Percentiles rank a stretch among this genome's conserved stretches.
These are phyloP conservation scores for Turritopsis rubra DNA, from an alignment of 30 jellyfish, hydroid and myxozoan species.

Conservation along the genomic window DNA sequence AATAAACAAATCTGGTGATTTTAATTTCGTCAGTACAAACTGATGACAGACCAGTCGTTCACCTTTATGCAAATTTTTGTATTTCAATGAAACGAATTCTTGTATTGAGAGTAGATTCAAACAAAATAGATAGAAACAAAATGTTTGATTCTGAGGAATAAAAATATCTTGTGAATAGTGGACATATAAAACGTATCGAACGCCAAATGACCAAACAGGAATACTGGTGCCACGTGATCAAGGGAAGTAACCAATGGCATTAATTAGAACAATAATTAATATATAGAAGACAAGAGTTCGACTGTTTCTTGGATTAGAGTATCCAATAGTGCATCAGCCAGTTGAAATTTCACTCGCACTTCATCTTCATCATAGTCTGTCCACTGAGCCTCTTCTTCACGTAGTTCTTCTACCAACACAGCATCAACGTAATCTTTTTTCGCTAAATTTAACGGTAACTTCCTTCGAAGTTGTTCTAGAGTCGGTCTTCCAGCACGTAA, in stretches of 20 bases:
- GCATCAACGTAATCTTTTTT: constrained; percentile 98
- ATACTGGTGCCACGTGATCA: no score
- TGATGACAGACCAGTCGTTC: not conserved
- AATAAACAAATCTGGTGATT: no score
- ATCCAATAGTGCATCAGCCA: constrained; percentile 85
- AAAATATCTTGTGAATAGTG: no score
- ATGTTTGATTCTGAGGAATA: no score
- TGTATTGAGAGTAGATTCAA: not conserved
- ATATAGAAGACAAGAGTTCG: not conserved
- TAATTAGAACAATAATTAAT: not conserved
- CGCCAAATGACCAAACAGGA: no score
- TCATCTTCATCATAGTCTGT: constrained; percentile 93
- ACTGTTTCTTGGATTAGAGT: constrained; percentile 36
- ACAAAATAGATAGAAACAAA: no score
- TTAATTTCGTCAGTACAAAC: no score
- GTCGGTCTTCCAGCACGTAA: constrained; percentile 83
- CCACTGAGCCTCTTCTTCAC: constrained; percentile 99
- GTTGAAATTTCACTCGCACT: constrained; percentile 77
- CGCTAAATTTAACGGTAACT: constrained; percentile 81
- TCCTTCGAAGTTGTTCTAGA: constrained; percentile 60
- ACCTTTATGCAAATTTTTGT: not conserved
- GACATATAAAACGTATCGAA: no score
- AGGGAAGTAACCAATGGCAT: no score
- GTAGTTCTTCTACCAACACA: constrained; percentile 81
- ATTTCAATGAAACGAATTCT: not conserved